Conservation (phyloP, 1,140 invertebrate genomes). For the Drosophila baimaii region DNA sequence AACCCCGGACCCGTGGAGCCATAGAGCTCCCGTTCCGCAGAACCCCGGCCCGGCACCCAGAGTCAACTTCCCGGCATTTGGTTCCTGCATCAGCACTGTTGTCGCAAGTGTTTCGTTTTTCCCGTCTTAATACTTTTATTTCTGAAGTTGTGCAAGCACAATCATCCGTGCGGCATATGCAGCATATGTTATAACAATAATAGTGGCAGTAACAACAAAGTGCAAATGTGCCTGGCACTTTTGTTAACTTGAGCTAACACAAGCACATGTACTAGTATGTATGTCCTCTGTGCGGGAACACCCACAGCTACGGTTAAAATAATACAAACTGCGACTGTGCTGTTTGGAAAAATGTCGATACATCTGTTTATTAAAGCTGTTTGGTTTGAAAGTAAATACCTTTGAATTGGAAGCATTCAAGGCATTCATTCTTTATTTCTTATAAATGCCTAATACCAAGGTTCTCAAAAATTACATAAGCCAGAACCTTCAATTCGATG, state of each 20-base stretch:
- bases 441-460: too few relatives aligned
- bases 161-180: slow-evolving; percentile 60
- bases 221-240: slow-evolving; percentile 55
- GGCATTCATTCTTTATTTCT: accelerated
- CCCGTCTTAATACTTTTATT: slow-evolving; percentile 39
- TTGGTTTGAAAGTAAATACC: neutral
- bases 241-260: slow-evolving; percentile 50
- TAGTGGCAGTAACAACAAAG: slow-evolving; percentile 49
- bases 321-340: neutral
- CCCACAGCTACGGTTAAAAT: slow-evolving; percentile 5
- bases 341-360: too few relatives aligned
- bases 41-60: neutral
- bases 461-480: too few relatives aligned
- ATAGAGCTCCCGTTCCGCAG: slow-evolving; percentile 4
- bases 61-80: slow-evolving; percentile 13
- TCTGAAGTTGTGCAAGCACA: slow-evolving; percentile 60
- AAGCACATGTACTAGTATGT: slow-evolving; percentile 29
- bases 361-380: neutral
- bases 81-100: slow-evolving; percentile 42
- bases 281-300: neutral
- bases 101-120: slow-evolving; percentile 67
- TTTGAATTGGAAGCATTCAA: neutral
- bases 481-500: too few relatives aligned
- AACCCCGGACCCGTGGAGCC: slow-evolving; percentile 15
- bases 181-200: slow-evolving; percentile 62